Conservation (phyloP, 2,797 vertebrate genomes). For the Pantherophis alleghaniensis region DNA sequence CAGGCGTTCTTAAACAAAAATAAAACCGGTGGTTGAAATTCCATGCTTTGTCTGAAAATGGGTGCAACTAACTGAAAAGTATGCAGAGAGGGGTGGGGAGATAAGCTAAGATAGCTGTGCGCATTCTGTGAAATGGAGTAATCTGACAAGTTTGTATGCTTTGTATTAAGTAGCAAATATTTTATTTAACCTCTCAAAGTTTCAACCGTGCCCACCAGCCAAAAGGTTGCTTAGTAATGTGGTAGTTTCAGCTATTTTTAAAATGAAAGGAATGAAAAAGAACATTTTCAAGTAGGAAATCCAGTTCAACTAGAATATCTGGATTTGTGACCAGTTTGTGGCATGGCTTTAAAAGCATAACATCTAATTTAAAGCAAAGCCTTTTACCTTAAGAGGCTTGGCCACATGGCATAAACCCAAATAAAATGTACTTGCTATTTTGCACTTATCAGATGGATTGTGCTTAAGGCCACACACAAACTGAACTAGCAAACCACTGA, state of each 20-base stretch:
- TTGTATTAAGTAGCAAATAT: background rate
- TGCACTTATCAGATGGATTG: background rate
- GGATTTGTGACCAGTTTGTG: background rate
- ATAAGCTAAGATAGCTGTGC: background rate
- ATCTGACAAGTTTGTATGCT: background rate
- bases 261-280: background rate
- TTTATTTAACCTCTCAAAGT: background rate
- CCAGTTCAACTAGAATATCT: slow-evolving; percentile 1
- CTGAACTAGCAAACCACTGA: background rate
- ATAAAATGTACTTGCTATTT: background rate
- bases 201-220: background rate
- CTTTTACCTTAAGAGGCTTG: background rate
- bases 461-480: background rate
- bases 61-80: background rate
- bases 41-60: background rate
- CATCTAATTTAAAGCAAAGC: background rate
- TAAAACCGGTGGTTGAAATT: background rate
- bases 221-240: background rate
- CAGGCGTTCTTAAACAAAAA: background rate
- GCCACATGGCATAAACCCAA: background rate
- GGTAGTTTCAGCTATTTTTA: background rate
- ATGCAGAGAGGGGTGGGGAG: background rate
- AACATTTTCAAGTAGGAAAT: background rate
- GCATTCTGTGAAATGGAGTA: background rate
- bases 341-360: background rate